phyloP scores from a whole-genome alignment of 2,113 vertebrate genomes.

The Elachura formosa region DNA sequence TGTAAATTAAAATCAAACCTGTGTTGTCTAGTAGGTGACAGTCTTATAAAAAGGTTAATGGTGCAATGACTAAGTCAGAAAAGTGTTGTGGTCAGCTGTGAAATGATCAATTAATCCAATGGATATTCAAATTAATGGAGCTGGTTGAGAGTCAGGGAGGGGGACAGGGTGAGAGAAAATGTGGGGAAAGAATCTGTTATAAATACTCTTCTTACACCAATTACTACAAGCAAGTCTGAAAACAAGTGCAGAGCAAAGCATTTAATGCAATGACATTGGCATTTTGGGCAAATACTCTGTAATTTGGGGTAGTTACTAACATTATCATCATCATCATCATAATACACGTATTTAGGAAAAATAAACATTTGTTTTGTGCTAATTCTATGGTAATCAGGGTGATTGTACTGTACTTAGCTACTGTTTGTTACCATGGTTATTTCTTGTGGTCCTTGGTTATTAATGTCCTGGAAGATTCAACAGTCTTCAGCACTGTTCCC shows the following conservation, averaged over 20 bases:
- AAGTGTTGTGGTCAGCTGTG: not conserved
- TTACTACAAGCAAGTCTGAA: conserved; percentile 47
- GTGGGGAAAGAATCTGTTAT: conserved; percentile 21
- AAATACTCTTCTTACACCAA: conserved; percentile 48
- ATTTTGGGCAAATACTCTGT: conserved; percentile 48
- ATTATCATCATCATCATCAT: conserved; percentile 63
- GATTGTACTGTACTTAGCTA: conserved; percentile 74
- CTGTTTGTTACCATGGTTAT: conserved; percentile 79
- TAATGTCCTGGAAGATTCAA: conserved; percentile 68
- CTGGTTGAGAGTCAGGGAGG: not conserved
- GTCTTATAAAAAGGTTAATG: conserved; percentile 9
- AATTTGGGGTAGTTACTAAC: conserved; percentile 64
- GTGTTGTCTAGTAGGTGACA: not conserved
- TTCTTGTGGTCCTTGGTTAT: conserved; percentile 70
- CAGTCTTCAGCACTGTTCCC: conserved; percentile 44
- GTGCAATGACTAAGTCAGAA: not conserved
- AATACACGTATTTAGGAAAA: conserved; percentile 70
- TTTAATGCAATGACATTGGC: conserved; percentile 32
- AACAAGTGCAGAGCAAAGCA: conserved; percentile 63
- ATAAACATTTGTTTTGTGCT: conserved; percentile 80
- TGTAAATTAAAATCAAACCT: not conserved
- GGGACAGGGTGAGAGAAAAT: not conserved
- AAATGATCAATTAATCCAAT: conserved; percentile 14
- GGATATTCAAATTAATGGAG: not conserved
- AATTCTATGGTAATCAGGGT: conserved; percentile 78